Evolutionary conservation across 2,797 vertebrate species (phyloP).

Genomic region (Mus minutoides): DNA sequence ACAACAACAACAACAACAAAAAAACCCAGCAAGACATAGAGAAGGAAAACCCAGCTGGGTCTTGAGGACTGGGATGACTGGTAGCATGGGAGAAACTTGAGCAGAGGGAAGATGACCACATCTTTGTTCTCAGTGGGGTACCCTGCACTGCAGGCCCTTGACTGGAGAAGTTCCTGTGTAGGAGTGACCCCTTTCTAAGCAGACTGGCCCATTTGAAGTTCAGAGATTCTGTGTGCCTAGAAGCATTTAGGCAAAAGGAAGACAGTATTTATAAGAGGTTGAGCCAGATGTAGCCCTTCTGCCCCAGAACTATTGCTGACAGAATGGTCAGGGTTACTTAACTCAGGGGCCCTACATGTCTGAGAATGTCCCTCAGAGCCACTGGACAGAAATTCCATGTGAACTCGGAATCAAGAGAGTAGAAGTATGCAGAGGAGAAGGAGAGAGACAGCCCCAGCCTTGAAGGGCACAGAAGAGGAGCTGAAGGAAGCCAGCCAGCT

Average conservation of each 20-base stretch:
- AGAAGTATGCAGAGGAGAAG: background rate
- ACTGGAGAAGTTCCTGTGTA: accelerated
- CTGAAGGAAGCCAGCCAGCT: too few species aligned
- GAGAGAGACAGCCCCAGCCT: accelerated
- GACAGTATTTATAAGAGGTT: too few species aligned
- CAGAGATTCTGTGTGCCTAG: background rate
- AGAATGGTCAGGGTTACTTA: accelerated
- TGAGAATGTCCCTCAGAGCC: background rate
- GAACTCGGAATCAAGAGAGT: background rate
- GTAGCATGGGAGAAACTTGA: background rate
- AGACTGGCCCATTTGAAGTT: background rate
- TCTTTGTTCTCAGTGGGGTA: accelerated
- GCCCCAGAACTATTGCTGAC: background rate
- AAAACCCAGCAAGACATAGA: too few species aligned
- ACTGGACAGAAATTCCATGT: too few species aligned
- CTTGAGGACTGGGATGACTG: too few species aligned
- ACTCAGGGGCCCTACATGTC: background rate
- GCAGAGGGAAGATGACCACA: too few species aligned
- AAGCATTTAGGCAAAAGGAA: background rate
- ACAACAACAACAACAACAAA: too few species aligned
- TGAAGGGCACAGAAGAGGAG: accelerated
- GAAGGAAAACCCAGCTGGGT: background rate
- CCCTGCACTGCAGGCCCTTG: background rate
- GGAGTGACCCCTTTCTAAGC: accelerated
- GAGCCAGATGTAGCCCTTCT: too few species aligned